Conservation (phyloP, 2,113 vertebrate genomes). For the Chroicocephalus ridibundus region DNA sequence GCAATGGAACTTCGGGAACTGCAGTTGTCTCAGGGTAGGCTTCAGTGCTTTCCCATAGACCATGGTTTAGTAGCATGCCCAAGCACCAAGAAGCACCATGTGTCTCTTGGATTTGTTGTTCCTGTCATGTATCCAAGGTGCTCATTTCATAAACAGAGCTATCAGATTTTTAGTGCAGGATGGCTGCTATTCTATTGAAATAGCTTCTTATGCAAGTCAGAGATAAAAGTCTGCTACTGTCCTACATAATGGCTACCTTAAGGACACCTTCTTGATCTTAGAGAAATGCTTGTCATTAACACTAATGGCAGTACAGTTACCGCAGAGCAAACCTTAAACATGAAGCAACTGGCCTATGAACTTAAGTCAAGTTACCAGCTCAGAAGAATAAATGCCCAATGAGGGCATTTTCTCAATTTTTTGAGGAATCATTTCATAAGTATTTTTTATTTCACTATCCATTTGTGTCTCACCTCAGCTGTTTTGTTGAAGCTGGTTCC, state of each 20-base stretch:
- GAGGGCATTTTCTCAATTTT: background rate
- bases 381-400: background rate
- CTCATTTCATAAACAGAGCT: background rate
- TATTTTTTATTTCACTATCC: background rate
- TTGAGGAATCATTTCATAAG: background rate
- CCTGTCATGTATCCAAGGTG: background rate
- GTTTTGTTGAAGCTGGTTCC: background rate
- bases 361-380: background rate
- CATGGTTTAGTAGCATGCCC: background rate
- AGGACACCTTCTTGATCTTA: background rate
- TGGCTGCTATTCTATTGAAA: background rate
- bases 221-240: background rate
- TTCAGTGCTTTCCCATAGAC: background rate
- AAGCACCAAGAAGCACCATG: background rate
- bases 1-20: background rate
- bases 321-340: background rate
- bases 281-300: background rate
- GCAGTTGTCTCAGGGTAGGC: background rate
- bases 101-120: background rate
- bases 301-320: background rate
- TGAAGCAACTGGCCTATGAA: background rate
- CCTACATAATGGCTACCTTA: background rate
- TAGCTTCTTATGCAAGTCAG: background rate
- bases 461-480: background rate
- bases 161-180: background rate